A percentile compares a stretch with the other conserved stretches of the same genome.
Evolutionary conservation across 2,797 vertebrate genomes (phyloP).

Genomic region (Champsocephalus gunnari): DNA sequence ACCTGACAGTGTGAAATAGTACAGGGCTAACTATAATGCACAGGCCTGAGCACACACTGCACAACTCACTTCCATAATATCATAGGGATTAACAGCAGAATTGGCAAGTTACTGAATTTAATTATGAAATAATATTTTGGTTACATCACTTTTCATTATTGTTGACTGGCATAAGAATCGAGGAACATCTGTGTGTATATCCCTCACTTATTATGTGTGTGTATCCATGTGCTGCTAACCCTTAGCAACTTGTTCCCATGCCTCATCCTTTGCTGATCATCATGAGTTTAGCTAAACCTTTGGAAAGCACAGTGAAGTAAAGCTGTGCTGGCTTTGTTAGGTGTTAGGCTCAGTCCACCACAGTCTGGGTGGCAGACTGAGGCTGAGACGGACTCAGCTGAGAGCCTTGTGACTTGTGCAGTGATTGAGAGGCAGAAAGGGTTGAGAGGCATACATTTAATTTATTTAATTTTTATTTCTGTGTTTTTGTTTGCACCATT

Average conservation of each 20-base stretch:
- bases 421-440: not conserved
- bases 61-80: conserved; percentile 65
- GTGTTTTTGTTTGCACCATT: no score
- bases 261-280: conserved; percentile 65
- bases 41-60: conserved; percentile 51
- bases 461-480: no score
- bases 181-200: conserved; percentile 31
- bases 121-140: conserved; percentile 69
- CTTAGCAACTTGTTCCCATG: conserved; percentile 60
- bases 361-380: conserved; percentile 76
- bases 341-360: conserved; percentile 60
- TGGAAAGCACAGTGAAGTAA: conserved; percentile 58
- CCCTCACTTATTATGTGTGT: not conserved
- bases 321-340: conserved; percentile 53
- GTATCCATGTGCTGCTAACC: not conserved
- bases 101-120: conserved; percentile 55
- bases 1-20: conserved; percentile 58
- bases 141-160: conserved; percentile 58
- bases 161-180: conserved; percentile 35
- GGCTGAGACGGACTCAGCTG: conserved; percentile 74
- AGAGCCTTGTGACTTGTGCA: conserved; percentile 76
- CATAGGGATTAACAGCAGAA: conserved; percentile 56
- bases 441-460: no score
- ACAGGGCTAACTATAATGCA: conserved; percentile 52
- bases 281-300: conserved; percentile 67